Evolutionary conservation across 2,888 invertebrate species (phyloP), one percentile per base, ranked within the genome.

Genomic region (Drosophila subquinaria): DNA sequence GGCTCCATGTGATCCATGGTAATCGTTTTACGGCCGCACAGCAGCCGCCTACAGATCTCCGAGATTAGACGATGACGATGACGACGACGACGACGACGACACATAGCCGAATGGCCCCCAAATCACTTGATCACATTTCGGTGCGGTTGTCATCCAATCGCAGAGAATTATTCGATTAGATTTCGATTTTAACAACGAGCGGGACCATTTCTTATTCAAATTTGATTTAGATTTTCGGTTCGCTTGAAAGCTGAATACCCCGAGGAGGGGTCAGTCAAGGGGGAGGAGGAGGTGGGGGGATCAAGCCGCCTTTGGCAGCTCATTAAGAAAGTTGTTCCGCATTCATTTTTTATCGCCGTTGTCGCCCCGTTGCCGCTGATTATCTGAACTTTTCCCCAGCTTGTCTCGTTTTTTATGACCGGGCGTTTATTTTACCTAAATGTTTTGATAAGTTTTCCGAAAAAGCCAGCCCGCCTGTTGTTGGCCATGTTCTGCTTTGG

Each of bases 261-360:
- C 63, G 15, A 4, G 43, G 20, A 6, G 63, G 43, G n/a, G 23
- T 23, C 20, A 8, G 8, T 15, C 17, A 8, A 30, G 35, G 15
- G 20, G 11, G 3, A 6, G 15, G 27, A 23, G 15, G 55, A 11
- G 35, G 6, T 10, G 23, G 53, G 38, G 8, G 11, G 23, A 15
- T 40, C 53, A 82, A 71, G 69, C 71, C 83, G 88, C 84, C 85
- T 85, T 88, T 88, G 84, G 85, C 84, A 84, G 84, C 84, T 84
- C 84, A 84, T 84, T 84, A 84, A 85, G 84, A 84, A 84, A 84
- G 88, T 88, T 84, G 84, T 84, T 84, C 84, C 84, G 84, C 84
- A 88, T 84, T 88, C 81, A 85, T 88, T 84, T 84, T 84, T 88
- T 88, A 88, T 84, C 73, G 65, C 76, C 73, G 76, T 79, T 81